These are phyloP conservation scores for Salticus scenicus DNA, from an alignment of 2,888 invertebrate species.

Conservation along the genomic window DNA sequence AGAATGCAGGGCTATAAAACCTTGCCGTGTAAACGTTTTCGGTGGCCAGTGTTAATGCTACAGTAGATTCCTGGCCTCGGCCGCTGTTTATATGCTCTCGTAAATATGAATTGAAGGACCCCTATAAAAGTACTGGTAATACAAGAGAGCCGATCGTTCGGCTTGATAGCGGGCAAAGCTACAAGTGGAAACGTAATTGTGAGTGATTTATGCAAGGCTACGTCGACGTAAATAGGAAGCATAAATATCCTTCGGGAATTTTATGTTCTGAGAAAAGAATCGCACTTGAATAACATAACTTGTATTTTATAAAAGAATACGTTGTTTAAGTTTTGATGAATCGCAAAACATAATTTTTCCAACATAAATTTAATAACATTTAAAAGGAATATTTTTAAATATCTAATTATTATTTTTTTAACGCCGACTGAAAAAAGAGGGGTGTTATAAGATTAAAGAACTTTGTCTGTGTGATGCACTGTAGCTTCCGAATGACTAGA, in stretches of 20 bases:
- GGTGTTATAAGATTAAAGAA: too few relatives aligned
- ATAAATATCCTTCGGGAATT: not conserved
- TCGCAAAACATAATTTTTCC: too few relatives aligned
- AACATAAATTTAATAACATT: too few relatives aligned
- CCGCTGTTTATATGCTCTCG: constrained; percentile 27
- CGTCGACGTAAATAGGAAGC: not conserved
- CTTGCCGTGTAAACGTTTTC: not conserved
- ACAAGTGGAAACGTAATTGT: constrained; percentile 9
- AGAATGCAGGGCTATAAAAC: constrained; percentile 4
- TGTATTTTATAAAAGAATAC: too few relatives aligned
- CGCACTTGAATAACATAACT: too few relatives aligned
- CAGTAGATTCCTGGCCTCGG: not conserved
- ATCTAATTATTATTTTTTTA: too few relatives aligned
- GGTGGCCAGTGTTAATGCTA: not conserved
- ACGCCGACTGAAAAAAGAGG: too few relatives aligned
- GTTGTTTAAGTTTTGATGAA: too few relatives aligned
- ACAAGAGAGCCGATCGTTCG: constrained; percentile 1
- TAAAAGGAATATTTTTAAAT: too few relatives aligned
- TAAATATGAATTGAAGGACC: constrained; percentile 57
- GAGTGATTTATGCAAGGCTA: constrained; percentile 19
- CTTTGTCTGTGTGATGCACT: too few relatives aligned
- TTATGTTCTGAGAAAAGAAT: too few relatives aligned
- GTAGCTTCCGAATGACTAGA: too few relatives aligned
- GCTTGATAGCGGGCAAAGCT: constrained; percentile 2
- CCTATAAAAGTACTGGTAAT: constrained; percentile 32